These are phyloP conservation scores for Glyptemys insculpta DNA, from an alignment of 2,797 vertebrate genomes.

Conservation along the genomic window DNA sequence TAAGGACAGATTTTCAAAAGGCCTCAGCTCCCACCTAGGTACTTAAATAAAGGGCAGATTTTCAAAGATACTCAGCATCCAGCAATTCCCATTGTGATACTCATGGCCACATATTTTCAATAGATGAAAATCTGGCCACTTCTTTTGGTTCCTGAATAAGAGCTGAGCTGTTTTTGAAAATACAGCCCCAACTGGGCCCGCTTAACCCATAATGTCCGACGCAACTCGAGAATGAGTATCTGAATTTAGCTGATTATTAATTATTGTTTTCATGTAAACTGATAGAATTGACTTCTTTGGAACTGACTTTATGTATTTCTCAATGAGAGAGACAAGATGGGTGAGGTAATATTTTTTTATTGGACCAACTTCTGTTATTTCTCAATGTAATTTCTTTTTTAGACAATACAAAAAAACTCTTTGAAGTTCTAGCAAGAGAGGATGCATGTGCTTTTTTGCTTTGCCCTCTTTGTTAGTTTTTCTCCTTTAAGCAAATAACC, in stretches of 20 bases:
- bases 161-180: not conserved
- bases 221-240: not conserved
- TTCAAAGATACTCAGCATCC: not conserved
- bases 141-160: not conserved
- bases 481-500: slow-evolving; percentile 41
- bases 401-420: not conserved
- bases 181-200: not conserved
- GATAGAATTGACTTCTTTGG: not conserved
- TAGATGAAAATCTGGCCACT: not conserved
- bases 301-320: not conserved
- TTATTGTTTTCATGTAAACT: not conserved
- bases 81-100: not conserved
- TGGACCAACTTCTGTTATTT: not conserved
- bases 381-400: not conserved
- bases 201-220: not conserved
- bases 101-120: not conserved
- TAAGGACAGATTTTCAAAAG: not conserved
- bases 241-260: not conserved
- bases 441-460: not conserved
- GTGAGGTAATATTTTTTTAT: not conserved
- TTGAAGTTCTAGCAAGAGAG: slow-evolving; percentile 3
- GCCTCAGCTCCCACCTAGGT: not conserved
- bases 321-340: not conserved
- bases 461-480: slow-evolving; percentile 23
- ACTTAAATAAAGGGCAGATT: not conserved